phyloP scores from a whole-genome alignment of 2,113 vertebrate genomes.

The Notothenia rossii region DNA sequence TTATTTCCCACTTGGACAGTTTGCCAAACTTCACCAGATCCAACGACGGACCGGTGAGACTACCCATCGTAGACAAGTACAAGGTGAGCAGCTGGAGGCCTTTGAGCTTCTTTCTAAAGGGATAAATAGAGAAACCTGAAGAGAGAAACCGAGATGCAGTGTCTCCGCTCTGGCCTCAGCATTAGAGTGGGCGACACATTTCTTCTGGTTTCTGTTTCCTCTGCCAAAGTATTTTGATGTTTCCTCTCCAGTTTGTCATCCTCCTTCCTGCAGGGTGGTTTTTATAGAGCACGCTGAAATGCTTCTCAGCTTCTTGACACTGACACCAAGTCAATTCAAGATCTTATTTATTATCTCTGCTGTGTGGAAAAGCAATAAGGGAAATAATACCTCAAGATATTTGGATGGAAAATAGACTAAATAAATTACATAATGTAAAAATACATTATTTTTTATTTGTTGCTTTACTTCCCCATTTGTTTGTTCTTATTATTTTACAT shows the following conservation, averaged over 20 bases:
- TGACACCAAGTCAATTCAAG: no score
- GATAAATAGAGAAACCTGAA: not conserved
- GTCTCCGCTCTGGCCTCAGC: not conserved
- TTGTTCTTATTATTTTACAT: no score
- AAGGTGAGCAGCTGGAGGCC: slow-evolving; percentile 86
- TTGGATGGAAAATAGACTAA: no score
- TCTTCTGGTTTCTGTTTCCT: slow-evolving; percentile 21
- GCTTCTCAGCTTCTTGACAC: no score
- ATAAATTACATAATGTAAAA: no score
- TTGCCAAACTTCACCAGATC: slow-evolving; percentile 98
- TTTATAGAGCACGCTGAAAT: not conserved
- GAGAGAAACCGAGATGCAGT: no score
- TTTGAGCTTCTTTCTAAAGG: not conserved
- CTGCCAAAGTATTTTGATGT: slow-evolving; percentile 28
- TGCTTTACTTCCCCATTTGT: no score
- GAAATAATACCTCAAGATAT: no score
- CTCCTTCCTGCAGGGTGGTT: slow-evolving; percentile 26
- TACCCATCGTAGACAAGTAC: slow-evolving; percentile 99
- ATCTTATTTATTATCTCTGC: no score
- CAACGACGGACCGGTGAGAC: slow-evolving; percentile 94
- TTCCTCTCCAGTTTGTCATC: slow-evolving; percentile 40
- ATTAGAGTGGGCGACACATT: slow-evolving; percentile 28
- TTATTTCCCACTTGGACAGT: slow-evolving; percentile 98
- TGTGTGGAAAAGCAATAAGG: no score
- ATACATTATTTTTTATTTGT: no score